Evolutionary conservation across 2,113 vertebrate species (phyloP).

Genomic region (Marmota monax): DNA sequence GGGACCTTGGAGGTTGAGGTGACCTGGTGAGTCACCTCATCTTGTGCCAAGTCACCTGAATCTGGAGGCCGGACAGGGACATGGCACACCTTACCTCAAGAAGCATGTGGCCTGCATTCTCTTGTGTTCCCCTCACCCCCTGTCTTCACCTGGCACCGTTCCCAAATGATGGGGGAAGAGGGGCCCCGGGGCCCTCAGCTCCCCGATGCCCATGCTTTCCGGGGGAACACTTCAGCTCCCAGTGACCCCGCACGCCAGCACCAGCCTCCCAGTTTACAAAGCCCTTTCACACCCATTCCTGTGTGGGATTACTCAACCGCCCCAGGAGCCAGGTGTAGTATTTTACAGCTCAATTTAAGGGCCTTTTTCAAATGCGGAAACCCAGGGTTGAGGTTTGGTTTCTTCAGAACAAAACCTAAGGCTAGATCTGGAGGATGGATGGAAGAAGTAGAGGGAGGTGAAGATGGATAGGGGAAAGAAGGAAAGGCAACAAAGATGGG

Average conservation of each 20-base stretch:
- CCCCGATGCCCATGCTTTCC: neutral
- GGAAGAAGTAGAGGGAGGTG: neutral
- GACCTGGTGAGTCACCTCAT: conserved; percentile 63
- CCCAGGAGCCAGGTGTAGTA: neutral
- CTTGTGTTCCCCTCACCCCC: too few species aligned
- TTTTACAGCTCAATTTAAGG: neutral
- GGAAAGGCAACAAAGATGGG: neutral
- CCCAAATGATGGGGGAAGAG: neutral
- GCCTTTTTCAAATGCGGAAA: conserved; percentile 12
- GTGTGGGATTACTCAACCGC: neutral
- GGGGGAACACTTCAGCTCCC: neutral
- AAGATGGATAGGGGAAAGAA: neutral
- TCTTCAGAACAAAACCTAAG: neutral
- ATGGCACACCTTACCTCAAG: neutral
- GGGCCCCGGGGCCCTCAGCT: neutral
- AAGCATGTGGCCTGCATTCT: neutral
- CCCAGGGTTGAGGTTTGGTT: neutral
- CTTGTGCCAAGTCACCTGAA: conserved; percentile 39
- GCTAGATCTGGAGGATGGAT: neutral
- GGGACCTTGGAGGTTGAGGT: neutral
- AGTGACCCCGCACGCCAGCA: accelerated
- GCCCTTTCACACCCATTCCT: neutral
- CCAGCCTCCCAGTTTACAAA: neutral
- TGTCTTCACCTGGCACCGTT: neutral
- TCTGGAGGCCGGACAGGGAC: neutral